Percentiles rank a stretch among this genome's conserved stretches.
Conservation (phyloP, 2,113 vertebrate genomes). For the Apaloderma vittatum region DNA sequence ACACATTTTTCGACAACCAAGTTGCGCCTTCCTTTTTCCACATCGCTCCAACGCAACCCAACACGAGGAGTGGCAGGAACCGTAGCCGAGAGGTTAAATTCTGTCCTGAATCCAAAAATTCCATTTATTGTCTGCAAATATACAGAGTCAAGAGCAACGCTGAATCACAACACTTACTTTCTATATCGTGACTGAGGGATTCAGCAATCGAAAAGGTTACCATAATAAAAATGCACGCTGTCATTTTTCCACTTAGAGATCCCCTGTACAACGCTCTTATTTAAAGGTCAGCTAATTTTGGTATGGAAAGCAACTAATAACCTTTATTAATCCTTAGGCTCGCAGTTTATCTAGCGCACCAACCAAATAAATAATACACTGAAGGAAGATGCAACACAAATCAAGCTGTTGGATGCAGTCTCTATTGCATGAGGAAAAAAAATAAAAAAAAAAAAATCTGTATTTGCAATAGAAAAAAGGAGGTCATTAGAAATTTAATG, state of each 20-base stretch:
- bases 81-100: background rate
- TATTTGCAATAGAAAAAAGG: conserved; percentile 11
- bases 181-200: background rate
- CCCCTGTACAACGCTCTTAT: conserved; percentile 10
- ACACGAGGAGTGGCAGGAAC: background rate
- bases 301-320: conserved; percentile 60
- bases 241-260: conserved; percentile 46
- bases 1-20: background rate
- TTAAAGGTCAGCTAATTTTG: conserved; percentile 72
- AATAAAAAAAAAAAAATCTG: background rate
- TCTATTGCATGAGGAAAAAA: background rate
- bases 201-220: conserved; percentile 8
- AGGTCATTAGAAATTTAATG: too few relatives aligned
- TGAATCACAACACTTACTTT: background rate
- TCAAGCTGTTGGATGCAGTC: background rate
- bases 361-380: conserved; percentile 20
- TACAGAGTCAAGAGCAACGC: background rate
- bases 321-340: conserved; percentile 51
- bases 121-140: conserved; percentile 16
- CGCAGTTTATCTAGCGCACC: background rate
- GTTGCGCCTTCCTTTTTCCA: background rate
- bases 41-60: background rate
- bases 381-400: background rate
- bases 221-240: conserved; percentile 39
- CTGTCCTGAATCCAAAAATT: background rate